Percentiles rank a stretch among this genome's conserved stretches.
Evolutionary conservation across 2,113 vertebrate genomes (phyloP).

Genomic region (Tetrax tetrax): DNA sequence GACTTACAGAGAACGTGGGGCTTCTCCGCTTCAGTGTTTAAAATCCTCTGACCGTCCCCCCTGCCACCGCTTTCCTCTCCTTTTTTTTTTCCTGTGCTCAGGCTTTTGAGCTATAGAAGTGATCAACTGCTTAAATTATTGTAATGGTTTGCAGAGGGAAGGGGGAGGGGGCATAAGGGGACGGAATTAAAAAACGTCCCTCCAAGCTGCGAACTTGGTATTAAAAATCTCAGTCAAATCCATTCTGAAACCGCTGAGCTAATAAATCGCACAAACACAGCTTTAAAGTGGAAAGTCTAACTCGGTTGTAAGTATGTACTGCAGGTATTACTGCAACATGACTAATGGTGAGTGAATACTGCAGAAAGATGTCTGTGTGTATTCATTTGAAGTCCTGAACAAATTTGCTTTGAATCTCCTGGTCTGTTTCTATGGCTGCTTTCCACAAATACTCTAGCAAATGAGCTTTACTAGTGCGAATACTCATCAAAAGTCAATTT

Average conservation of each 20-base stretch:
- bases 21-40: not conserved
- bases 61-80: not conserved
- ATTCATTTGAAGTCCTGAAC: slow-evolving; percentile 66
- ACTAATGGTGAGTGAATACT: slow-evolving; percentile 38
- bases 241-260: slow-evolving; percentile 36
- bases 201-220: slow-evolving; percentile 68
- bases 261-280: slow-evolving; percentile 69
- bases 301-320: slow-evolving; percentile 54
- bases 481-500: slow-evolving; percentile 70
- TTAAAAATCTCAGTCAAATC: slow-evolving; percentile 69
- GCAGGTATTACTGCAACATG: slow-evolving; percentile 65
- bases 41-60: not conserved
- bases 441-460: slow-evolving; percentile 60
- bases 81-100: not conserved
- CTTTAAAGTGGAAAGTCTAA: slow-evolving; percentile 64
- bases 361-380: slow-evolving; percentile 54
- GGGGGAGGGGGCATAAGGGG: not conserved
- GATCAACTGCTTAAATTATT: slow-evolving; percentile 54
- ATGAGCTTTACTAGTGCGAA: slow-evolving; percentile 54
- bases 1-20: not conserved
- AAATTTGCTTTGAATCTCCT: slow-evolving; percentile 68
- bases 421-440: slow-evolving; percentile 59
- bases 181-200: slow-evolving; percentile 55
- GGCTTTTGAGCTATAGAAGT: not conserved
- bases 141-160: slow-evolving; percentile 29